Evolutionary conservation across 2,888 invertebrate species (phyloP).

Genomic region (Idaea aversata): DNA sequence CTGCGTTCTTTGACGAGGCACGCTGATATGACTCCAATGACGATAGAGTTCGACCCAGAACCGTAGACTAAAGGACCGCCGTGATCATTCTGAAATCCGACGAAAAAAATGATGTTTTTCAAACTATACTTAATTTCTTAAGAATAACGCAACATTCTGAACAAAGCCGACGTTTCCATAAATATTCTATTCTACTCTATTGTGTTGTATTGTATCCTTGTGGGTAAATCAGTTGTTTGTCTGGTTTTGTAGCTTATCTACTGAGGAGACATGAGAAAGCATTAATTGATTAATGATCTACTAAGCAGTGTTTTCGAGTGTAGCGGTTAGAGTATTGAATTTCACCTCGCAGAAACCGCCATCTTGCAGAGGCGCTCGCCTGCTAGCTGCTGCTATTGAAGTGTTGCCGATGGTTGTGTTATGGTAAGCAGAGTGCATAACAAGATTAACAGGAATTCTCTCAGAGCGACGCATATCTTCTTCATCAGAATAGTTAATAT

Average conservation of each 20-base stretch:
- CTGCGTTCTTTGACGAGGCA: constrained; percentile 63
- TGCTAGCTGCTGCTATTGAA: constrained; percentile 11
- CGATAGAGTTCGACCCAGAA: constrained; percentile 51
- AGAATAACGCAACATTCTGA: background rate
- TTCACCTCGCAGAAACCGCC: constrained; percentile 69
- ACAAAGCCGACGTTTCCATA: background rate
- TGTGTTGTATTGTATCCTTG: too few relatives aligned
- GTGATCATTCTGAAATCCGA: constrained; percentile 57
- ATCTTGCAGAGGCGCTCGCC: constrained; percentile 24
- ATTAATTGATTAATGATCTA: too few relatives aligned
- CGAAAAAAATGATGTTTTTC: background rate
- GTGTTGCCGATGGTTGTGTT: constrained; percentile 34
- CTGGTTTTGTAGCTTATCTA: too few relatives aligned
- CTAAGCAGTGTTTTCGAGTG: too few relatives aligned
- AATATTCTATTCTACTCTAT: too few relatives aligned
- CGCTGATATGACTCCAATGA: constrained; percentile 66
- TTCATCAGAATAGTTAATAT: constrained; percentile 64
- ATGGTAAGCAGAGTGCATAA: constrained; percentile 60
- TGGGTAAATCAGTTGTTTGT: too few relatives aligned
- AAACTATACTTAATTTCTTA: too few relatives aligned
- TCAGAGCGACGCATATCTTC: constrained; percentile 49
- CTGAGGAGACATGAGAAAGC: too few relatives aligned
- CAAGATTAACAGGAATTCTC: constrained; percentile 54
- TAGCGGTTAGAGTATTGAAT: too few relatives aligned
- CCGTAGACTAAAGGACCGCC: constrained; percentile 66